Evolutionary conservation across 2,113 vertebrate species (phyloP), one percentile per base, ranked within the genome.

Genomic region (Heterotis niloticus): DNA sequence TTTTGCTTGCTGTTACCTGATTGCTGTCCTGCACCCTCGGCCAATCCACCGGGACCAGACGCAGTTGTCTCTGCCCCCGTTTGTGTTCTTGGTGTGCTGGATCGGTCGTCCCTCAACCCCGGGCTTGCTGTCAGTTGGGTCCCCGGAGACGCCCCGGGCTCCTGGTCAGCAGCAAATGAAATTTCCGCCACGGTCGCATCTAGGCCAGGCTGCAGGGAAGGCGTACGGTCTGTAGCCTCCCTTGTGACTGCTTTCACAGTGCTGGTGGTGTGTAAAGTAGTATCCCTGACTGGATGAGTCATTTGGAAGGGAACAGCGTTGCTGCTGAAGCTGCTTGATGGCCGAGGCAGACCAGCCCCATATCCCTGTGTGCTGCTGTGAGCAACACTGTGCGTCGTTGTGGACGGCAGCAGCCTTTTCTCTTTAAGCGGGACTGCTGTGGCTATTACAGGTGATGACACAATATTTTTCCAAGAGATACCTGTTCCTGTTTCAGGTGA

Each of bases 281-380:
- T 78, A 24, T 54, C 18, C 10, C 13, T 56, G 23, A 51, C 29
- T 29, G 68, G 83, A 64, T 14, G 78, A 76, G 81, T 78, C 79
- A 78, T 86, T 81, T 80, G 71, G 66, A 84, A 82, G 80, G 72
- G 81, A 80, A 71, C 54, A 78, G 81, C 69, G 76, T 83, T 79
- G 83, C 76, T 79, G 80, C 80, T 76, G 67, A 81, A 79, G 34
- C 74, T 81, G 76, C 77, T 83, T 51, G 78, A 85, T 81, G 83
- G 73, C 73, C 82, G 79, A 85, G 79, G 59, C 79, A 86, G 79
- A 75, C 81, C 67, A 64, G 80, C 79, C 81, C 89, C 87, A 86
- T 10, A 1, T 44, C 71, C 26, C 56, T 66, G 51, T 16, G 71
- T 13, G 52, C 75, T 73, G 52, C 52, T 76, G 28, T 66, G 24